Base-by-base conservation (phyloP, 1,140 invertebrate species). In the Drosophila tristis region DNA sequence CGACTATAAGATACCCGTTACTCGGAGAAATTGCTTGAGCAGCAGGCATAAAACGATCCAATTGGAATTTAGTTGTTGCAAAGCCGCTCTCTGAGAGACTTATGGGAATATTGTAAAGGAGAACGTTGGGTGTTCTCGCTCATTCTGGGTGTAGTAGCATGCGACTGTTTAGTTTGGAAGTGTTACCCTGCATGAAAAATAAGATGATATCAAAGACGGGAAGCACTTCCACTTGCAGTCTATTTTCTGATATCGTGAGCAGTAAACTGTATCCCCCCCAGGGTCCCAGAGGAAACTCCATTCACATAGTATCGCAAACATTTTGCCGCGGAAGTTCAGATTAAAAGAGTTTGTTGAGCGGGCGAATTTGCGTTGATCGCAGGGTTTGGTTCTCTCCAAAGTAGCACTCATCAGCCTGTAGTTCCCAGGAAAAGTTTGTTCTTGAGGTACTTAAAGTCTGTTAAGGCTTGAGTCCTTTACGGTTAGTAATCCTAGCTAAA, bases 351-450 rank as follows among this genome's bases (percentile, higher is more conserved):
- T 39, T 53, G 15, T 9, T 25, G 0, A 16, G 5, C n/a, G 45
- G 5, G n/a, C 20, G 26, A 35, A 42, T 20, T 57, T 56, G 13
- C n/a, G 6, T 31, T 67, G 29, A 57, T 56, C 63, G 9, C 15
- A 23, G 31, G 4, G 35, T 39, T 13, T 39, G 13, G 4, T 39
- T 8, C 23, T 15, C 20, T 20, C 15, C 29, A 15, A 42, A 68
- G 44, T 35, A 20, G 20, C 2, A 20, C 20, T 20, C 1, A 20
- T 1, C 20, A 20, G 1, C 20, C 20, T 20, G 44, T 20, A 42
- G 44, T 20, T 70, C 49, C 11, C 31, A 39, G 5, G 15, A 47
- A 68, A 68, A 70, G 66, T 70, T 70, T 57, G 44, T 56, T 68
- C 25, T 13, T 31, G 5, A 70, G 20, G 25, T 15, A 26, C 54